These are phyloP conservation scores for Vandiemenella viatica DNA, from an alignment of 2,888 invertebrate genomes.

Conservation along the genomic window DNA sequence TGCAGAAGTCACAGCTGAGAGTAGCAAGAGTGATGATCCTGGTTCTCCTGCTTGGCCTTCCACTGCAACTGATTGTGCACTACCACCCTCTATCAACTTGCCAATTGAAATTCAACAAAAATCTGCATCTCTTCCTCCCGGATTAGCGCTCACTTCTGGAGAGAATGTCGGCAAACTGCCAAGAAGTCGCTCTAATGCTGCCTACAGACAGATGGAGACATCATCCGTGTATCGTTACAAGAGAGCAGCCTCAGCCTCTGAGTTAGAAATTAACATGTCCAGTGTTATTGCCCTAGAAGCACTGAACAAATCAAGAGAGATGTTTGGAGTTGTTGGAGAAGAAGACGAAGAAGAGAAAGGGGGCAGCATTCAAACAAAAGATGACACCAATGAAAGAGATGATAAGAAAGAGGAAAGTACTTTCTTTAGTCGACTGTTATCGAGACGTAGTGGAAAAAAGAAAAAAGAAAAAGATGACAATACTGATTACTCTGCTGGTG, in stretches of 20 bases:
- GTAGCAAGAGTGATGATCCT: slow-evolving; percentile 5
- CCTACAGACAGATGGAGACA: slow-evolving; percentile 26
- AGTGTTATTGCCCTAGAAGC: background rate
- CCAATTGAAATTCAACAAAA: slow-evolving; percentile 41
- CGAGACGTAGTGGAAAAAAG: slow-evolving; percentile 56
- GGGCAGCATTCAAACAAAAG: slow-evolving; percentile 23
- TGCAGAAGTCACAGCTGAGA: slow-evolving; percentile 8
- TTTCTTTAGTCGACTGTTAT: slow-evolving; percentile 49
- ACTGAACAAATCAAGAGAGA: slow-evolving; percentile 6
- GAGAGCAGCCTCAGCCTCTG: slow-evolving; percentile 2
- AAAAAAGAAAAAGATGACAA: slow-evolving; percentile 27
- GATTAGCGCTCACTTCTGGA: slow-evolving; percentile 37
- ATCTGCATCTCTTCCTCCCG: slow-evolving; percentile 48
- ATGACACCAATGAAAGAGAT: slow-evolving; percentile 25
- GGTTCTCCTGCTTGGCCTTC: slow-evolving; percentile 3
- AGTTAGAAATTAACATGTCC: slow-evolving; percentile 1
- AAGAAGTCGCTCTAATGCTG: slow-evolving; percentile 30
- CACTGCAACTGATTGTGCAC: background rate
- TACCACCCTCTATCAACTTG: slow-evolving; percentile 16
- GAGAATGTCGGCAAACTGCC: slow-evolving; percentile 33
- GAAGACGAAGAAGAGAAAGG: slow-evolving; percentile 22
- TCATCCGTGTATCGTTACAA: slow-evolving; percentile 28
- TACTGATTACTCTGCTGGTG: slow-evolving; percentile 22
- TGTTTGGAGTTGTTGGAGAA: slow-evolving; percentile 17
- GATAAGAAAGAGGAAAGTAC: slow-evolving; percentile 42